These are phyloP conservation scores for Nothobranchius kuhntae DNA, from an alignment of 2,113 vertebrate genomes.

Conservation along the genomic window DNA sequence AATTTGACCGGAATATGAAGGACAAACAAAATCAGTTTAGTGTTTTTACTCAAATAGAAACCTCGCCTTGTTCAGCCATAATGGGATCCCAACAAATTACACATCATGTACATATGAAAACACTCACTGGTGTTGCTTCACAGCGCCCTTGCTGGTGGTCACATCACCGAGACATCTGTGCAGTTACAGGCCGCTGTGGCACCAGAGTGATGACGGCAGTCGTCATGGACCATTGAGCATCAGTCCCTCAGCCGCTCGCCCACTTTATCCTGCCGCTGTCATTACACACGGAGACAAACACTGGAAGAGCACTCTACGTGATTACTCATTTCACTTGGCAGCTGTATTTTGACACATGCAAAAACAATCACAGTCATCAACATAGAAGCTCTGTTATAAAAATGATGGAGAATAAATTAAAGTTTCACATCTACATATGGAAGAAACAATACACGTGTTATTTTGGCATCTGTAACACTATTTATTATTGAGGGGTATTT, in stretches of 20 bases:
- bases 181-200: constrained; percentile 33
- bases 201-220: constrained; percentile 26
- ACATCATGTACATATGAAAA: not conserved
- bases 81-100: constrained; percentile 32
- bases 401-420: not conserved
- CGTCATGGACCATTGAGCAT: constrained; percentile 55
- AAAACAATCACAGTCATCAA: constrained; percentile 68
- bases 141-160: constrained; percentile 10
- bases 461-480: too few species aligned
- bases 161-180: constrained; percentile 37
- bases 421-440: not conserved
- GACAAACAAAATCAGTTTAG: not conserved
- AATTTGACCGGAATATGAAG: not conserved
- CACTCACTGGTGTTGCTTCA: constrained; percentile 2
- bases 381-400: constrained; percentile 51
- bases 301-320: constrained; percentile 70
- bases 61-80: not conserved
- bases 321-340: constrained; percentile 79
- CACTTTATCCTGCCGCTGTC: constrained; percentile 66
- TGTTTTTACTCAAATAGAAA: constrained; percentile 30
- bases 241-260: constrained; percentile 28
- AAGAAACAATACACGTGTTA: too few species aligned
- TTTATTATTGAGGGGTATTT: too few species aligned
- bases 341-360: constrained; percentile 79
- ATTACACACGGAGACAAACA: constrained; percentile 73